phyloP scores from a whole-genome alignment of 2,888 invertebrate species.

The Lithophane semibrunnea region DNA sequence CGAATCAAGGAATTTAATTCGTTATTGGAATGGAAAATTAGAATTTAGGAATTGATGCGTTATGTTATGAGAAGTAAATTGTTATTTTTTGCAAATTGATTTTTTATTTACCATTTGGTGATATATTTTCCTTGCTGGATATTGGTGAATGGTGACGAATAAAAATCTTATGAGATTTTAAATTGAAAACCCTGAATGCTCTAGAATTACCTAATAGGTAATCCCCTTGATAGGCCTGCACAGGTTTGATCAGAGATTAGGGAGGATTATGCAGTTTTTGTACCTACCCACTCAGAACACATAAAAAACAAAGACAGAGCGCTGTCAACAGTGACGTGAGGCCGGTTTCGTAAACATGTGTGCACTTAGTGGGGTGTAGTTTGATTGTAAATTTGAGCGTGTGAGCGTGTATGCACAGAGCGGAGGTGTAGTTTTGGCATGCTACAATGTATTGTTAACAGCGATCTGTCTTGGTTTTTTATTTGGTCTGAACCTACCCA shows the following conservation, averaged over 20 bases:
- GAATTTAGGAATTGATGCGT: conserved; percentile 49
- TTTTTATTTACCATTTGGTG: conserved; percentile 29
- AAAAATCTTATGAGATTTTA: not conserved
- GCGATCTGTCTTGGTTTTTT: too few species aligned
- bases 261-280: not conserved
- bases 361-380: too few species aligned
- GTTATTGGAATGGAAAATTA: conserved; percentile 45
- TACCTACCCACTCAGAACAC: too few species aligned
- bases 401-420: too few species aligned
- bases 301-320: too few species aligned
- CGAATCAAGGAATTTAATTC: conserved; percentile 12
- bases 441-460: too few species aligned
- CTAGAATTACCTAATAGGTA: not conserved
- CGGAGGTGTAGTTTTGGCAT: too few species aligned
- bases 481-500: too few species aligned
- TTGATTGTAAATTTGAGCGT: too few species aligned
- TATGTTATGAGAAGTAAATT: conserved; percentile 62
- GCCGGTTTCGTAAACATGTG: too few species aligned
- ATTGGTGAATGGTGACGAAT: not conserved
- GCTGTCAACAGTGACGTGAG: too few species aligned
- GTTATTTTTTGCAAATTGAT: conserved; percentile 40
- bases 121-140: not conserved
- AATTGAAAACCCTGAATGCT: not conserved
- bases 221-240: not conserved
- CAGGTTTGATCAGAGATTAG: not conserved